A percentile compares a stretch with the other conserved stretches of the same genome.
Evolutionary conservation across 1,140 invertebrate genomes (phyloP).

Genomic region (Ectropis grisescens): DNA sequence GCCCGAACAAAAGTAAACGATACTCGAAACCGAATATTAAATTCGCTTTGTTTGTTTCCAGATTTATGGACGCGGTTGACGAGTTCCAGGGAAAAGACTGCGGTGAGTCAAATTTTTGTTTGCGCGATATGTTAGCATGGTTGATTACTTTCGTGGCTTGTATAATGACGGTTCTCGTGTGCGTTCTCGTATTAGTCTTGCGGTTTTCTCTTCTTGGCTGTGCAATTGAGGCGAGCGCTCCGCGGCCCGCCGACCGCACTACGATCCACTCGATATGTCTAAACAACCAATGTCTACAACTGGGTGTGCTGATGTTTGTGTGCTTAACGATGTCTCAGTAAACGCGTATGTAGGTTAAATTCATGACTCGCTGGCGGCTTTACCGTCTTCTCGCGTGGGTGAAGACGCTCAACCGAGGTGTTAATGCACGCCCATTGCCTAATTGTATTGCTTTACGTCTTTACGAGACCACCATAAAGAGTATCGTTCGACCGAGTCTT

Average conservation of each 20-base stretch:
- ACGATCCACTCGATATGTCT: constrained; percentile 12
- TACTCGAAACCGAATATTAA: too few species aligned
- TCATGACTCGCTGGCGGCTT: constrained; percentile 24
- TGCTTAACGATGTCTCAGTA: too few species aligned
- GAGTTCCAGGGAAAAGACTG: constrained; percentile 35
- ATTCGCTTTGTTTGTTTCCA: constrained; percentile 29
- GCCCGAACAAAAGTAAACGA: too few species aligned
- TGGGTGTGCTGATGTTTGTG: constrained; percentile 10
- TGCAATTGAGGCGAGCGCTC: constrained; percentile 14
- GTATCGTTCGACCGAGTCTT: constrained; percentile 32
- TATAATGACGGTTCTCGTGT: constrained; percentile 17
- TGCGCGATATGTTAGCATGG: constrained; percentile 18
- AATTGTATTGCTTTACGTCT: constrained; percentile 62
- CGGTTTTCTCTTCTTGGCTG: constrained; percentile 23
- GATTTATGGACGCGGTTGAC: constrained; percentile 47
- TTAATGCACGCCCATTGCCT: constrained; percentile 62
- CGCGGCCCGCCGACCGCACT: constrained; percentile 15
- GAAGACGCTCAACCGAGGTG: constrained; percentile 43
- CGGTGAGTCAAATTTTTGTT: constrained; percentile 40
- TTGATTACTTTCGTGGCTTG: constrained; percentile 19
- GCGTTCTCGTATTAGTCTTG: constrained; percentile 18
- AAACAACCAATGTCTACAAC: constrained; percentile 13
- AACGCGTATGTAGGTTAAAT: constrained; percentile 39
- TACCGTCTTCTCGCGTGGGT: constrained; percentile 36
- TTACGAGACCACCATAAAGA: constrained; percentile 54